Conservation (phyloP, 2,797 vertebrate species). For the Garrulus glandarius region DNA sequence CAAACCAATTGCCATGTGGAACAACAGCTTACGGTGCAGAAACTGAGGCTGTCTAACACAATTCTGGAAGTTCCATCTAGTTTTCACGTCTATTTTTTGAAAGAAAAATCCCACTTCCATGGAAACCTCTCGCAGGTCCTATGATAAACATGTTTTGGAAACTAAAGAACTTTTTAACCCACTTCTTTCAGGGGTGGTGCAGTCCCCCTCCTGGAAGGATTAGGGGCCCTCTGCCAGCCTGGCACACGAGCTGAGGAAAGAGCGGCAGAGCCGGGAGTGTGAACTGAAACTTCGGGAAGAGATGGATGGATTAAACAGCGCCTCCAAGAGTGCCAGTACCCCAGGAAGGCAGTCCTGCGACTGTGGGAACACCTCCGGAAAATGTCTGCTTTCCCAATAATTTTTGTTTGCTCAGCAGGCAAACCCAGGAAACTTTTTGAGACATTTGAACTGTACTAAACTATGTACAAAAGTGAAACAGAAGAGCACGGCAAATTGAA, state of each 20-base stretch:
- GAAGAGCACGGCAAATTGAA: too few relatives aligned
- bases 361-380: too few relatives aligned
- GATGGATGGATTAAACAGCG: neutral
- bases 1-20: fast-evolving
- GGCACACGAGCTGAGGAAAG: fast-evolving
- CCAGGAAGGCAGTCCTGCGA: fast-evolving
- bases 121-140: neutral
- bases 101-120: neutral
- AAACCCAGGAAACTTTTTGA: too few relatives aligned
- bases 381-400: fast-evolving
- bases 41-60: neutral
- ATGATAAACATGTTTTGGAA: fast-evolving
- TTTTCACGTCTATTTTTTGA: neutral
- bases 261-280: fast-evolving
- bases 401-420: neutral
- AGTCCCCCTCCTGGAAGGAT: neutral
- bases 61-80: fast-evolving
- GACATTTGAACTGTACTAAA: too few relatives aligned
- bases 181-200: neutral
- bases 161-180: fast-evolving
- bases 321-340: too few relatives aligned
- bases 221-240: too few relatives aligned
- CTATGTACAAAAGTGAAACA: fast-evolving
- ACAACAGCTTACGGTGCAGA: neutral
- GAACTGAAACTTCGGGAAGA: too few relatives aligned